A percentile compares a stretch with the other conserved stretches of the same genome.
phyloP scores from a whole-genome alignment of 2,888 invertebrate species.

The Andricus curvator region DNA sequence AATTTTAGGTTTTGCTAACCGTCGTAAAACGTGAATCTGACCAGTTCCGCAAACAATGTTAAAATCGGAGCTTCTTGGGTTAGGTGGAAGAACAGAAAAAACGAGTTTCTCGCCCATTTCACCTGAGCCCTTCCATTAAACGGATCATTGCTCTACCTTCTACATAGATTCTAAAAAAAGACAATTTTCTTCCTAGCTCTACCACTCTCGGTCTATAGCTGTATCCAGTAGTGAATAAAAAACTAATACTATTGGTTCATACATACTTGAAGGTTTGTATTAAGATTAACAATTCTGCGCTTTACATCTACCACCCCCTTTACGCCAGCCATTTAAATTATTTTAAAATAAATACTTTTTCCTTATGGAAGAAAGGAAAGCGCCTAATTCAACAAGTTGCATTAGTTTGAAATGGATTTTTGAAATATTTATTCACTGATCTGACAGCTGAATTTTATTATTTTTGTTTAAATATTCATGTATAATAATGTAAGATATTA shows the following conservation, averaged over 20 bases:
- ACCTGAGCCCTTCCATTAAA: conserved; percentile 7
- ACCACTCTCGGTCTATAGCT: not conserved
- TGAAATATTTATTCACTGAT: too few species aligned
- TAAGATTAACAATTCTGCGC: too few species aligned
- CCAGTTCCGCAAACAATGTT: conserved; percentile 28
- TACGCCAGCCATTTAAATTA: too few species aligned
- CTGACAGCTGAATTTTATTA: too few species aligned
- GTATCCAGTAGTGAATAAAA: not conserved
- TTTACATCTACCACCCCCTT: not conserved
- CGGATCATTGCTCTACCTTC: not conserved
- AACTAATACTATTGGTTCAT: too few species aligned
- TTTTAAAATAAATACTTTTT: too few species aligned
- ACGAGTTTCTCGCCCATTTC: conserved; percentile 11
- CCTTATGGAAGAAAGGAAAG: too few species aligned
- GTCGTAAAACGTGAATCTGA: conserved; percentile 37
- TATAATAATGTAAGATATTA: too few species aligned
- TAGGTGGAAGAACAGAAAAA: not conserved
- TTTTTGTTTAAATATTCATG: too few species aligned
- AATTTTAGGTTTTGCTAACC: conserved; percentile 31
- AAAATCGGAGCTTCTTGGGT: conserved; percentile 13
- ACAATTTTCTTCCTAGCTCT: not conserved
- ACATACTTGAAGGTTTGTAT: too few species aligned
- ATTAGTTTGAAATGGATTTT: too few species aligned
- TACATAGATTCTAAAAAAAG: not conserved
- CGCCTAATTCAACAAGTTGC: too few species aligned